Percentiles rank a stretch among this genome's conserved stretches.
Evolutionary conservation across 2,113 vertebrate species (phyloP).

Genomic region (Psettodes erumei): DNA sequence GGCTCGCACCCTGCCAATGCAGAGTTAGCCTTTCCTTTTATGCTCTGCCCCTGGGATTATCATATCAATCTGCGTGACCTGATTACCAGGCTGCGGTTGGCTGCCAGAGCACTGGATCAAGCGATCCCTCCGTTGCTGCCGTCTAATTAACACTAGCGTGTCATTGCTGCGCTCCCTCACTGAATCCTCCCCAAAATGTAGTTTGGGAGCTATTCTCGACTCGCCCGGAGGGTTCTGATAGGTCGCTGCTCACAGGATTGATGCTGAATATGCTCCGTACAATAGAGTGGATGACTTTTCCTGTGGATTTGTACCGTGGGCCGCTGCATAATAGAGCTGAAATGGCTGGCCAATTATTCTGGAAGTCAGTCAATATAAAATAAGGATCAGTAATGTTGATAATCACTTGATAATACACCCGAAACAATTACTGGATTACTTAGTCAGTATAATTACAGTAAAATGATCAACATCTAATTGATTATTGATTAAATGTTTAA

Average conservation of each 20-base stretch:
- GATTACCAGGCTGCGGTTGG: slow-evolving; percentile 72
- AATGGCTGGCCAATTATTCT: background rate
- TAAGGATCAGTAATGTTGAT: background rate
- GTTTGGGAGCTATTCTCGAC: slow-evolving; percentile 44
- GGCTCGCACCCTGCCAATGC: slow-evolving; percentile 67
- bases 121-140: slow-evolving; percentile 58
- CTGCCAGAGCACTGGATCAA: slow-evolving; percentile 71
- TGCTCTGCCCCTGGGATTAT: slow-evolving; percentile 77
- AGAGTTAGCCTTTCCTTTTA: slow-evolving; percentile 81
- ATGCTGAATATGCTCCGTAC: background rate
- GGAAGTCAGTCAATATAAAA: background rate
- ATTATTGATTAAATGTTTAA: background rate
- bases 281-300: background rate
- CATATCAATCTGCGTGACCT: slow-evolving; percentile 80
- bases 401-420: background rate
- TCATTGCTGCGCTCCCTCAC: slow-evolving; percentile 48
- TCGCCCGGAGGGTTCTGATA: background rate
- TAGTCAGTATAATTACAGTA: background rate
- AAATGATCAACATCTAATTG: background rate
- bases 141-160: slow-evolving; percentile 74
- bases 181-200: slow-evolving; percentile 46
- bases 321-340: background rate
- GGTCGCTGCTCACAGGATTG: slow-evolving; percentile 24
- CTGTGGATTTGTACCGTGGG: background rate
- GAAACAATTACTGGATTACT: background rate